Percentiles rank a stretch among this genome's conserved stretches.
Evolutionary conservation across 2,797 vertebrate species (phyloP).

Genomic region (Ciconia nigra): DNA sequence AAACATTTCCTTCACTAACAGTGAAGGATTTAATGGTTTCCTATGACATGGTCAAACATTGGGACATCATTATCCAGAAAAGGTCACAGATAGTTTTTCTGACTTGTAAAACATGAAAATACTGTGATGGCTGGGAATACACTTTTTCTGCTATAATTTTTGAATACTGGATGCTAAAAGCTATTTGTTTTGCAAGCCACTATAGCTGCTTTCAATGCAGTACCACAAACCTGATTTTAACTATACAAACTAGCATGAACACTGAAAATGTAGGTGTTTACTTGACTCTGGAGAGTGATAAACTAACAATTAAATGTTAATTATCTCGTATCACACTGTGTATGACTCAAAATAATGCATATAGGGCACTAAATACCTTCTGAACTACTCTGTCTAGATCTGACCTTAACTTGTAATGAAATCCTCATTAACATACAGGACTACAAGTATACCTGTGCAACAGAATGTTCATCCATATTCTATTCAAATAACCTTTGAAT

Average conservation of each 20-base stretch:
- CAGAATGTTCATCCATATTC: not conserved
- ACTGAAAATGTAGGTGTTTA: not conserved
- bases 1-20: constrained; percentile 34
- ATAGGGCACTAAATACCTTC: not conserved
- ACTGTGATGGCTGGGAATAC: not conserved
- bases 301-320: constrained; percentile 3
- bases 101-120: constrained; percentile 17
- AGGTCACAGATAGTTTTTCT: constrained; percentile 14
- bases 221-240: not conserved
- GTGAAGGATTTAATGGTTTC: constrained; percentile 29
- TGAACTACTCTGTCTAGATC: not conserved
- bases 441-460: not conserved
- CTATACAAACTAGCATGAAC: not conserved
- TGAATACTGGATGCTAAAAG: not conserved
- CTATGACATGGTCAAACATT: not conserved
- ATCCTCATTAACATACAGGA: not conserved
- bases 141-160: not conserved
- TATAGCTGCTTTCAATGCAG: not conserved
- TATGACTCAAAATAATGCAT: not conserved
- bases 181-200: not conserved
- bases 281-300: constrained; percentile 9
- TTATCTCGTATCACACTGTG: not conserved
- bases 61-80: constrained; percentile 1
- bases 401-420: not conserved
- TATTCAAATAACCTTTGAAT: not conserved